Evolutionary conservation across 1,140 invertebrate species (phyloP), one percentile per base, ranked within the genome.

Genomic region (Heliconius congener): DNA sequence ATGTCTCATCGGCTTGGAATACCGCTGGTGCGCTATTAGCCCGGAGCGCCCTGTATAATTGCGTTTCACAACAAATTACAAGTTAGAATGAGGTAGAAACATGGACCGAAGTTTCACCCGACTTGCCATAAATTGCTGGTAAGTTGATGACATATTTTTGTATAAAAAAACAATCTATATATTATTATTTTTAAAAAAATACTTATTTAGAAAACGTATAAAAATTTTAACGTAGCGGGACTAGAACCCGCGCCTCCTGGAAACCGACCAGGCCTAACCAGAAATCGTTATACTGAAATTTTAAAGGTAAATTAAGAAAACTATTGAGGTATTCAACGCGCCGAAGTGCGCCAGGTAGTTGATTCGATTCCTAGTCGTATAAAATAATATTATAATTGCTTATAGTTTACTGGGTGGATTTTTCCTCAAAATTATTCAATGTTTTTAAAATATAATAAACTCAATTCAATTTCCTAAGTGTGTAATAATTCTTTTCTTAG

Each of bases 51-150:
- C 84, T 84, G 81, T 90, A 87, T 90, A 90, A 90, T 90, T 89
- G 89, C 85, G 82, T 89, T 90, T 88, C 84, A 80, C 84, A 90
- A 90, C 89, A 90, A 90, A 90, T 89, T 90, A 90, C 88, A 89
- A 89, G 85, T 87, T 88, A 87, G 85, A 88, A 88, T 88, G 87
- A 89, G 84, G 86, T 85, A 83, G 86, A 85, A 87, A 88, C 84
- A 88, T 83, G 81, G 82, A 81, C 83, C 79, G 81, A 85, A 84
- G 81, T 86, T 87, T 77, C 75, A 74, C 79, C 75, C 77, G 76
- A 83, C 84, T 85, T 83, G 80, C 72, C 76, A 82, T 81, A 81
- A 83, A 84, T 83, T 83, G 80, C 75, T 72, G 57, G 71, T 42
- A 77, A 81, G 66, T 81, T 79, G 71, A 81, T 81, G 82, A 77